Conservation (phyloP, 2,113 vertebrate species). For the Colaptes auratus region DNA sequence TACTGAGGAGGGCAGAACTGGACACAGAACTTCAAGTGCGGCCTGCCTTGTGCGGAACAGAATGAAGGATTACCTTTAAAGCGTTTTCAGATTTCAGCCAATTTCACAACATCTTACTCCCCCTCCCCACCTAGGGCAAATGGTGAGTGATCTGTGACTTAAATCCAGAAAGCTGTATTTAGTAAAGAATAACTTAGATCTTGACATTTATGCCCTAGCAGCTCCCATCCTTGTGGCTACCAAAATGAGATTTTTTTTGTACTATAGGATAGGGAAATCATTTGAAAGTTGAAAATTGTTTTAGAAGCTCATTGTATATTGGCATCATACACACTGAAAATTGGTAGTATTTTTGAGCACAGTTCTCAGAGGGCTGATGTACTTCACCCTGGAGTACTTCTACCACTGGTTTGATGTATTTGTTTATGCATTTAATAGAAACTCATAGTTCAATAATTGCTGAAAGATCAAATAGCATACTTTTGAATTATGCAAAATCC, state of each 20-base stretch:
- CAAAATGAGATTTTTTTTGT: not conserved
- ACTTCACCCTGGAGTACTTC: not conserved
- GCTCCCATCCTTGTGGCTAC: not conserved
- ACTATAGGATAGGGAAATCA: not conserved
- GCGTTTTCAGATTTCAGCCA: not conserved
- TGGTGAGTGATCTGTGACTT: not conserved
- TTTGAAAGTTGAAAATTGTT: not conserved
- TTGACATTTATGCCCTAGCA: not conserved
- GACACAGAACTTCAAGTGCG: too few relatives aligned
- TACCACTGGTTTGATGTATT: not conserved
- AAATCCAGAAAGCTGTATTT: not conserved
- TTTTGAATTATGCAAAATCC: conserved; percentile 70
- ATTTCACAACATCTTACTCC: not conserved
- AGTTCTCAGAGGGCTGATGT: not conserved
- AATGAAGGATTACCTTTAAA: not conserved
- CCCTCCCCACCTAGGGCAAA: rapidly evolving
- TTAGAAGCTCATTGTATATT: not conserved
- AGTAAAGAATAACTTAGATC: not conserved
- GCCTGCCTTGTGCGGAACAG: not conserved
- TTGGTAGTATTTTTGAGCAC: not conserved
- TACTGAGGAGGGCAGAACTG: not conserved
- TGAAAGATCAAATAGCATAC: conserved; percentile 46
- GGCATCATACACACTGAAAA: not conserved
- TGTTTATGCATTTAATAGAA: conserved; percentile 48
- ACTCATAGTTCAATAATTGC: conserved; percentile 39